Evolutionary conservation across 1,140 invertebrate species (phyloP).

Genomic region (Ctenoplectra terminalis): DNA sequence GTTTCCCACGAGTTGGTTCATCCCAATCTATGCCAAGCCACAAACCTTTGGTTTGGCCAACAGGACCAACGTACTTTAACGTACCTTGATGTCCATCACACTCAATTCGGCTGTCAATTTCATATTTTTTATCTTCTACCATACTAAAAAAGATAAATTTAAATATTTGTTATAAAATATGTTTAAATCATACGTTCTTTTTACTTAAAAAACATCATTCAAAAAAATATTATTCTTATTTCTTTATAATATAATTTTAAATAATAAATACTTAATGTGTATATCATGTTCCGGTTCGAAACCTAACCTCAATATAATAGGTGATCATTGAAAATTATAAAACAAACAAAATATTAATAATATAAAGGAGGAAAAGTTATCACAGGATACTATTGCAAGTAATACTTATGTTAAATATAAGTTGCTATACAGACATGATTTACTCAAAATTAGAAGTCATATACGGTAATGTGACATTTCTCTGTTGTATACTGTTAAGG

Average conservation of each 20-base stretch:
- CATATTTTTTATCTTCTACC: conserved; percentile 78
- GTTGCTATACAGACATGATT: conserved; percentile 22
- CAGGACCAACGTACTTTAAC: conserved; percentile 85
- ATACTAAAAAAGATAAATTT: conserved; percentile 70
- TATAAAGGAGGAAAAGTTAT: conserved; percentile 4
- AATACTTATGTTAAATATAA: conserved; percentile 23
- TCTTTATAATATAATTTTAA: conserved; percentile 15
- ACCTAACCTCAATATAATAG: conserved; percentile 62
- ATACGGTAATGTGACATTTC: conserved; percentile 58
- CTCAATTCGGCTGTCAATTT: conserved; percentile 84
- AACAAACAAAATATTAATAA: conserved; percentile 24
- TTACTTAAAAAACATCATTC: neutral
- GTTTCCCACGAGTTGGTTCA: conserved; percentile 92
- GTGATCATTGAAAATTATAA: conserved; percentile 54
- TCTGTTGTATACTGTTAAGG: conserved; percentile 37
- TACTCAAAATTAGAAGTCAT: conserved; percentile 60
- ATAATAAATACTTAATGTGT: conserved; percentile 27
- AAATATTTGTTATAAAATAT: neutral
- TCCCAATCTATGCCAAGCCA: conserved; percentile 99
- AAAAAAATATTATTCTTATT: neutral
- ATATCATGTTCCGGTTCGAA: conserved; percentile 38
- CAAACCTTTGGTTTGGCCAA: conserved; percentile 84
- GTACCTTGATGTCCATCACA: conserved; percentile 84
- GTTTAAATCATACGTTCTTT: neutral
- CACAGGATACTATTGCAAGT: neutral